Percentiles rank a stretch among this genome's conserved stretches.
Conservation (phyloP, 2,888 invertebrate genomes). For the Zygaena filipendulae region DNA sequence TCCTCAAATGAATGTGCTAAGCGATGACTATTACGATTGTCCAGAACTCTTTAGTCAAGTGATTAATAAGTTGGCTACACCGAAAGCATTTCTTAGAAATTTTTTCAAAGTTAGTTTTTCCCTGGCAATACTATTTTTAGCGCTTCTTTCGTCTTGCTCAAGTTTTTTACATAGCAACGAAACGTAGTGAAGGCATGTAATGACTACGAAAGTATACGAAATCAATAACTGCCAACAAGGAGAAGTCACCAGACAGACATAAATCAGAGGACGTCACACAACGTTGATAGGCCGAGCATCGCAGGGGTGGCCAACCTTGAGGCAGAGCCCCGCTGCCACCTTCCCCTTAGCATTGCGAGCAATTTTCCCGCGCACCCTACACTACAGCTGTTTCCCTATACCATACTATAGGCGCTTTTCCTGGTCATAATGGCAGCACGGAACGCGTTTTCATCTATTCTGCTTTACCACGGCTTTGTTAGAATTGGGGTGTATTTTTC, state of each 20-base stretch:
- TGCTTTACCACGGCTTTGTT: slow-evolving; percentile 22
- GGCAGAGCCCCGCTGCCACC: slow-evolving; percentile 23
- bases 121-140: too few species aligned
- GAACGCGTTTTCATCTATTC: slow-evolving; percentile 33
- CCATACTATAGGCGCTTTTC: slow-evolving; percentile 30
- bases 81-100: too few species aligned
- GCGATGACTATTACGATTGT: too few species aligned
- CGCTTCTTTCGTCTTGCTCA: too few species aligned
- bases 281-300: slow-evolving; percentile 25
- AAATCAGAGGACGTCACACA: slow-evolving; percentile 47
- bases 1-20: too few species aligned
- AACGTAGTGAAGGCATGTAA: too few species aligned
- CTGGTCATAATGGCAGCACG: slow-evolving; percentile 33
- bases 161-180: too few species aligned
- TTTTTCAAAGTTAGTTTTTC: too few species aligned
- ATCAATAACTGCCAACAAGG: slow-evolving; percentile 13
- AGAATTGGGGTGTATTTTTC: slow-evolving; percentile 17
- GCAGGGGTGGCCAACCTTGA: slow-evolving; percentile 31
- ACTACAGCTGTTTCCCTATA: slow-evolving; percentile 42
- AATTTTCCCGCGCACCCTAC: slow-evolving; percentile 42
- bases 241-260: slow-evolving; percentile 37
- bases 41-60: too few species aligned
- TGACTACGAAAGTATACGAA: too few species aligned
- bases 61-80: too few species aligned
- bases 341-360: too few species aligned